These are phyloP conservation scores for Gadus macrocephalus DNA, from an alignment of 2,113 vertebrate genomes.

Conservation along the genomic window DNA sequence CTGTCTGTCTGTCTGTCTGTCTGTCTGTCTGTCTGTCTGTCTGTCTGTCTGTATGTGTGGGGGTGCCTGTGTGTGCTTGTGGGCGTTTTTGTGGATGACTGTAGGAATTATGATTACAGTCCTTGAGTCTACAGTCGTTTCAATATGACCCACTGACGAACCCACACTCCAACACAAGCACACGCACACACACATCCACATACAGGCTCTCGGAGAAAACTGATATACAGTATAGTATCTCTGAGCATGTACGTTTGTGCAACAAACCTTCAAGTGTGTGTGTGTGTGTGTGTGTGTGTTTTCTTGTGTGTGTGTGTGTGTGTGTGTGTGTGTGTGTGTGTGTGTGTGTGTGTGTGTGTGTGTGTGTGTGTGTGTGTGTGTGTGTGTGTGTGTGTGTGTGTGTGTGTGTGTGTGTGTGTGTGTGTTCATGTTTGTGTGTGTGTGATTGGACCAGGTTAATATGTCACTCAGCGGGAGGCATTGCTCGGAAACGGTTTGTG, in stretches of 20 bases:
- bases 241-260: constrained; percentile 4
- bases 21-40: no score
- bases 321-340: constrained; percentile 1
- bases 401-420: constrained; percentile 10
- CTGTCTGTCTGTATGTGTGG: background rate
- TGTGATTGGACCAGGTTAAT: constrained; percentile 39
- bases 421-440: background rate
- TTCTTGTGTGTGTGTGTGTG: constrained; percentile 15
- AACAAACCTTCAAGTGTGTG: background rate
- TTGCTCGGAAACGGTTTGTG: constrained; percentile 40
- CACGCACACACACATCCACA: background rate
- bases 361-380: background rate
- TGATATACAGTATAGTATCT: background rate
- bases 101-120: background rate
- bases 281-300: constrained; percentile 9
- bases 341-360: background rate
- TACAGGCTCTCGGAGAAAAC: no score
- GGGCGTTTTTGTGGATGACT: background rate
- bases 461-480: constrained; percentile 46
- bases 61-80: background rate
- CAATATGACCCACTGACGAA: background rate
- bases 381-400: constrained; percentile 13
- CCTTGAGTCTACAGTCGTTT: background rate
- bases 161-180: background rate
- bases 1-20: no score